Base-by-base conservation (phyloP, 2,113 vertebrate genomes). In the Dinomys branickii region DNA sequence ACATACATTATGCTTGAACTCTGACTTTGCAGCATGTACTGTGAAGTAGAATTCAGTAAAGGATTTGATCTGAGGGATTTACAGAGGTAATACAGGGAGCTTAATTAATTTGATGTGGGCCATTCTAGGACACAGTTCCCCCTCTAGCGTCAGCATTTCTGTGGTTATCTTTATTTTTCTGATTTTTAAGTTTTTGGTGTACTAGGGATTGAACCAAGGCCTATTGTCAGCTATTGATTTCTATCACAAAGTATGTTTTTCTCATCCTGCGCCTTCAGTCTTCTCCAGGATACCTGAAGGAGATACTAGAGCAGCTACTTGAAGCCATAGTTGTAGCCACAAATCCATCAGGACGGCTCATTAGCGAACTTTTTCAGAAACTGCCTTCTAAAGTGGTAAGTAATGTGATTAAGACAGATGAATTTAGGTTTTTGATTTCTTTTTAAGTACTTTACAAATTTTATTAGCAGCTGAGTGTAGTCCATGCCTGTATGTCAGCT, bases 281-380 rank as follows among this genome's bases (percentile, higher is more conserved):
- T 97, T 98, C 99, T 93, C 99, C 99, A 93, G 97, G 98, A 96
- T 99, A 99, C 96, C 97, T 99, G 98, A 99, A 99, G 97, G 99
- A 99, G 94, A 98, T 99, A 91, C 98, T 99, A 11, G 99, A 99
- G 88, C 99, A 99, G 98, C 99, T 99, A 84, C 99, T 99, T 14
- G 99, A 99, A 98, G 98, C 99, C 65, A 98, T 99, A 97, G 99
- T 99, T 98, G 98, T 99, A 84, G 99, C 99, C 97, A 99, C 99
- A 73, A 99, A 99, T 97, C 99, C 99, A 28, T 99, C 99, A 38
- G 99, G 99, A 83, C 99, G 97, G 56, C 98, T 99, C 67, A 99
- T 99, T 97, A 99, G 99, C 84, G 99, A 99, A 95, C 99, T 99
- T 78, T 99, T 99, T 98, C 99, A 99, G 99, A 99, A 99, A 94